Base-by-base conservation (phyloP, 2,888 invertebrate genomes). In the Archips crataeganus region DNA sequence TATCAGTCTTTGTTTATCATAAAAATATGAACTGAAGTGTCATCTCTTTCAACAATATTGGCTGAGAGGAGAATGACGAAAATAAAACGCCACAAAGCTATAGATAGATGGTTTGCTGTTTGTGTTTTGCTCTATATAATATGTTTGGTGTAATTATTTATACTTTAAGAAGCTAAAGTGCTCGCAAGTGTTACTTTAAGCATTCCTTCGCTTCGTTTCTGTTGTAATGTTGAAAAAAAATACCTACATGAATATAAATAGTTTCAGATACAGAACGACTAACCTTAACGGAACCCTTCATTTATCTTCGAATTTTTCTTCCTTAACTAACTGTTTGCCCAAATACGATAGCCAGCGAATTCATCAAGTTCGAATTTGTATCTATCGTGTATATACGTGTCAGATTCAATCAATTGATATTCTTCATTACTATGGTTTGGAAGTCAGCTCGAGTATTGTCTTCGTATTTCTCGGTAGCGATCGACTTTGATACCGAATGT, bases 381-480 rank as follows among this genome's bases (percentile, higher is more conserved):
- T 64, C 64, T 42, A 11, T 64, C 62, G 23, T 63, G 60, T 64
- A 64, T 42, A 11, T 65, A 60, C 42, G 49, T 51, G 73, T 69
- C 74, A 70, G 69, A 70, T 74, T 39, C 13, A 42, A 65, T 54
- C 47, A 64, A 47, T 34, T 57, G 73, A 68, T 57, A 57, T 69
- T 51, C 57, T 47, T 66, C 39, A 72, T 59, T 68, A 68, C 69
- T 59, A n/a, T n/a, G 49, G 51, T 74, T 74, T 65, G 49, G 70
- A 13, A 61, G 51, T 8, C 65, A 36, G 60, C 6, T 59, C 45
- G 36, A 54, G 70, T 70, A 61, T 74, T 74, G 74, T 70, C 15
- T 61, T 70, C 59, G 32, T 34, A 15, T 70, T 70, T 74, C 65
- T 74, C 42, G 36, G 65, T 64, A 65, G 59, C 57, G 47, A 49